These are phyloP conservation scores for Buphagus erythrorhynchus DNA, from an alignment of 2,797 vertebrate species.

Conservation along the genomic window DNA sequence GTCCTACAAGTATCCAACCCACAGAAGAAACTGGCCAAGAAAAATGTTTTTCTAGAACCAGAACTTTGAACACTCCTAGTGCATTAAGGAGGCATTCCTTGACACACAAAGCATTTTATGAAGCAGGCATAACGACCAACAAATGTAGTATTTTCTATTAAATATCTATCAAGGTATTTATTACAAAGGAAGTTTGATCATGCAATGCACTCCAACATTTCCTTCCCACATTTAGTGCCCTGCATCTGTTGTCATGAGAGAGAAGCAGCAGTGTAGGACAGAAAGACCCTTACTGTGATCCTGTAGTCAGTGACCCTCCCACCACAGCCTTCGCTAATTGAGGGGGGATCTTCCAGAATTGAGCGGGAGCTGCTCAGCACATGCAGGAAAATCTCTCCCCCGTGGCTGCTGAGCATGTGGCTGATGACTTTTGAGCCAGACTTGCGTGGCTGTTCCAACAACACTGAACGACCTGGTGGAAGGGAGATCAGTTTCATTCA, in stretches of 20 bases:
- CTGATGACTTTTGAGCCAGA: slow-evolving; percentile 98
- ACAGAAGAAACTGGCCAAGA: not conserved
- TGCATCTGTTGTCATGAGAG: not conserved
- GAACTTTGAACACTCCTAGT: not conserved
- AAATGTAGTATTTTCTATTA: not conserved
- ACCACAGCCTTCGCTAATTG: slow-evolving; percentile 97
- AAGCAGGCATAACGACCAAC: not conserved
- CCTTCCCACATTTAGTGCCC: not conserved
- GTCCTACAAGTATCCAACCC: not conserved
- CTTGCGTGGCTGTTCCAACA: slow-evolving; percentile 96
- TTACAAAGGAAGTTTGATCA: not conserved
- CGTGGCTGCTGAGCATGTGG: slow-evolving; percentile 98
- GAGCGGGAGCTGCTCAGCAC: slow-evolving; percentile 97
- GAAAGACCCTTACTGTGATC: slow-evolving; percentile 86
- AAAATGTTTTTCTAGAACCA: not conserved
- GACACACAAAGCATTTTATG: not conserved
- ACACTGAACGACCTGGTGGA: slow-evolving; percentile 89
- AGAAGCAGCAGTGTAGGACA: not conserved
- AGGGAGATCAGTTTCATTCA: not conserved
- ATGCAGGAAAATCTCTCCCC: slow-evolving; percentile 97
- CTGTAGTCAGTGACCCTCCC: slow-evolving; percentile 97
- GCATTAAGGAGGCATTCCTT: not conserved
- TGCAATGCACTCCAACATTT: not conserved
- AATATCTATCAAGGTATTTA: not conserved
- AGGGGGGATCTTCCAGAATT: slow-evolving; percentile 96